Conservation (phyloP, 2,113 vertebrate species). For the Hymenochirus boettgeri region DNA sequence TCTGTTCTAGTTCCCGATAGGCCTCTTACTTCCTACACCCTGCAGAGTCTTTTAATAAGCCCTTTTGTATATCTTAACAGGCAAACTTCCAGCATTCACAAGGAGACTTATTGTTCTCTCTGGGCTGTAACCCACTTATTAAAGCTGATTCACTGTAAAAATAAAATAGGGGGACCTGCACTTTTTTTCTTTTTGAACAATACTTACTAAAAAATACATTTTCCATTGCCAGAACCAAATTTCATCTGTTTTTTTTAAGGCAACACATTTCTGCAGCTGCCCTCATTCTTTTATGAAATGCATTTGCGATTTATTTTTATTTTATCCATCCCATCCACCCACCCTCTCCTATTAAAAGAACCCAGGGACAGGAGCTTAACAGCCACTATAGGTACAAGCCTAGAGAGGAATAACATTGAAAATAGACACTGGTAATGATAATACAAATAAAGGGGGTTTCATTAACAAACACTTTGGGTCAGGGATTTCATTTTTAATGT, state of each 20-base stretch:
- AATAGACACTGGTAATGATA: too few relatives aligned
- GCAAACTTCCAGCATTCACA: constrained; percentile 73
- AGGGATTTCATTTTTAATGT: too few relatives aligned
- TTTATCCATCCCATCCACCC: too few relatives aligned
- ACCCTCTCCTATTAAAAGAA: too few relatives aligned
- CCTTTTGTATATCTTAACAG: constrained; percentile 70
- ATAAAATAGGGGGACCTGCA: constrained; percentile 51
- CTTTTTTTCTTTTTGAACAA: not conserved
- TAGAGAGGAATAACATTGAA: not conserved
- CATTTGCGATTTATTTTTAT: too few relatives aligned
- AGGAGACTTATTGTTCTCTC: constrained; percentile 69
- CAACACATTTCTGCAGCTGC: too few relatives aligned
- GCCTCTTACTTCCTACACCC: constrained; percentile 66
- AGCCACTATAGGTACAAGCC: too few relatives aligned
- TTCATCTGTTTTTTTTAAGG: too few relatives aligned
- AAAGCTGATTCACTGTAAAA: constrained; percentile 70
- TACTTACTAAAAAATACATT: not conserved
- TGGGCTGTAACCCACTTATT: constrained; percentile 75
- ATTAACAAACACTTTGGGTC: too few relatives aligned
- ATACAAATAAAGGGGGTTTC: too few relatives aligned
- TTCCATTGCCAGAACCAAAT: not conserved
- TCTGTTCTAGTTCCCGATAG: constrained; percentile 57
- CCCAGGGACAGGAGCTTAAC: too few relatives aligned
- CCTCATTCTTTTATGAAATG: too few relatives aligned
- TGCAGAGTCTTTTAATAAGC: constrained; percentile 49